Percentiles rank a stretch among this genome's conserved stretches.
These are phyloP conservation scores for Alcedo quadribrachys DNA, from an alignment of 2,797 vertebrate species.

Conservation along the genomic window DNA sequence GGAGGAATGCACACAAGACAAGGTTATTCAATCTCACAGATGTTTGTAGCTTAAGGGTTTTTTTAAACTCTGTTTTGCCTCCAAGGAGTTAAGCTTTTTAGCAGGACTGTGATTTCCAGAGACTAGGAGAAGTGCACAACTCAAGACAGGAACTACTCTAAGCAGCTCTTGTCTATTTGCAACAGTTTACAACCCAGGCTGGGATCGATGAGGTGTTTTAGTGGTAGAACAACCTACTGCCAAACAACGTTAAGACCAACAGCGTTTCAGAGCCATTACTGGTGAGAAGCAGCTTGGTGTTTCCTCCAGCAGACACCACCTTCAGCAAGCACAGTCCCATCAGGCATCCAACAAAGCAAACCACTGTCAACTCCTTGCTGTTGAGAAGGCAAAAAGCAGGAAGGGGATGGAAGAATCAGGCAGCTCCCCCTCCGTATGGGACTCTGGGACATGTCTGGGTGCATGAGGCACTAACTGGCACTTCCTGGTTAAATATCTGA, in stretches of 20 bases:
- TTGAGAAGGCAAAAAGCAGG: neutral
- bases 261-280: neutral
- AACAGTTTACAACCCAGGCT: neutral
- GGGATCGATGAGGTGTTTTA: accelerated
- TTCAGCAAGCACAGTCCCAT: neutral
- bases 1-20: accelerated
- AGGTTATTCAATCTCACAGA: neutral
- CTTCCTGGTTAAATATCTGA: neutral
- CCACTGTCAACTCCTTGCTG: neutral
- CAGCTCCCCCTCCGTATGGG: neutral
- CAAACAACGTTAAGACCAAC: neutral
- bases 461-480: neutral
- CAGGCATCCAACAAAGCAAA: neutral
- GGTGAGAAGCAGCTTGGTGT: neutral
- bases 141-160: neutral
- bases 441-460: accelerated
- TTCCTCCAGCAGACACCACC: neutral
- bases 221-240: neutral
- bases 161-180: neutral
- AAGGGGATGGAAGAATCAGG: neutral
- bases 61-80: neutral
- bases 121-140: neutral
- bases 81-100: neutral
- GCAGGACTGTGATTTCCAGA: neutral
- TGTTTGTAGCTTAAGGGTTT: accelerated